phyloP scores from a whole-genome alignment of 2,113 vertebrate species.

The Pangasianodon gigas region DNA sequence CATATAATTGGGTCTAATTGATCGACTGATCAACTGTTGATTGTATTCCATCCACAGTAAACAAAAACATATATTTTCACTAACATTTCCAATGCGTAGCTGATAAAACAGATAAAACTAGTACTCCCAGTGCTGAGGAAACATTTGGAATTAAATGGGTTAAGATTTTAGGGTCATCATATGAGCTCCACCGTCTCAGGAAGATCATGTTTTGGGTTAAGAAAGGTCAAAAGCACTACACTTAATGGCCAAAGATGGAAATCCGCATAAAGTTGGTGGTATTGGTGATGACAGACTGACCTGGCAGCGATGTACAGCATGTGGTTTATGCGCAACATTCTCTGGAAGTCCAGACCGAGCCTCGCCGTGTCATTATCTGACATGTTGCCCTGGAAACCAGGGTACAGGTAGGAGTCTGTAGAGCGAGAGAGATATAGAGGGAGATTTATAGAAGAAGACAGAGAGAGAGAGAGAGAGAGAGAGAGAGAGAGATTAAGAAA shows the following conservation, averaged over 20 bases:
- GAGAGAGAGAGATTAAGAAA: constrained; percentile 7
- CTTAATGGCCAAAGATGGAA: neutral
- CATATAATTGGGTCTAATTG: neutral
- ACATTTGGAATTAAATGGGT: neutral
- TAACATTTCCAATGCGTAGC: neutral
- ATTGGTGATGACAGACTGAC: constrained; percentile 68
- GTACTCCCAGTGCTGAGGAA: neutral
- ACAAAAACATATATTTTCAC: neutral
- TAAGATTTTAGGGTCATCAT: neutral
- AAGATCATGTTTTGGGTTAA: neutral
- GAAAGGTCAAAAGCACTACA: neutral
- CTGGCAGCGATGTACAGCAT: constrained; percentile 89
- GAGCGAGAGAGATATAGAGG: neutral
- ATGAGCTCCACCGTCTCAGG: neutral
- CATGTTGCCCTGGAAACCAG: constrained; percentile 83
- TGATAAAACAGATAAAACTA: neutral
- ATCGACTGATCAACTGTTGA: neutral
- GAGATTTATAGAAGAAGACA: neutral
- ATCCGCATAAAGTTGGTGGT: neutral
- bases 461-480: neutral
- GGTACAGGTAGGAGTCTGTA: constrained; percentile 78
- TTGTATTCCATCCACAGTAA: neutral
- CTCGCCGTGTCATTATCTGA: constrained; percentile 81
- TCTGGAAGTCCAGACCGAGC: constrained; percentile 89
- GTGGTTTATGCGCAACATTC: constrained; percentile 86